These are phyloP conservation scores for Gallinago stenura DNA, from an alignment of 2,797 vertebrate species.

Conservation along the genomic window DNA sequence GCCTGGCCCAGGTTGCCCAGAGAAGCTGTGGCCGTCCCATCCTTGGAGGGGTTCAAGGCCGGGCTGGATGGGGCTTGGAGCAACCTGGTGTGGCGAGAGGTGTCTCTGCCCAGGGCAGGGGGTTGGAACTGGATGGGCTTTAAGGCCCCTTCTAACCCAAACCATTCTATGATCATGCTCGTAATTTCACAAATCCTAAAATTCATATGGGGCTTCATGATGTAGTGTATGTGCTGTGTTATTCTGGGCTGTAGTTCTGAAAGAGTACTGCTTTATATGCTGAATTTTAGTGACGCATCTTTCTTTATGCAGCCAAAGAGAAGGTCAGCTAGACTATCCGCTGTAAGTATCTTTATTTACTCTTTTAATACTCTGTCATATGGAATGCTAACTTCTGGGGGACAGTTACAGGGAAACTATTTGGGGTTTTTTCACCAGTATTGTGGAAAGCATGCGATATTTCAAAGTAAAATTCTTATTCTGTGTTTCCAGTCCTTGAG, in stretches of 20 bases:
- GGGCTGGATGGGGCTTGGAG: background rate
- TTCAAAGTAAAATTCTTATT: background rate
- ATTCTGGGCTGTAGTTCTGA: background rate
- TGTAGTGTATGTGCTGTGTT: rapidly evolving
- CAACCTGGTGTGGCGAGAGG: background rate
- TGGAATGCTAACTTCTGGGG: background rate
- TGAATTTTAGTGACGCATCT: background rate
- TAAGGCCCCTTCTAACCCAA: too few species aligned
- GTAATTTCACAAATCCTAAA: rapidly evolving
- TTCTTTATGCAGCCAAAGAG: constrained; percentile 88
- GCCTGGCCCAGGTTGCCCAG: background rate
- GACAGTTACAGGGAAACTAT: rapidly evolving
- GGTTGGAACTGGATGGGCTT: background rate
- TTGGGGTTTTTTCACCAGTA: rapidly evolving
- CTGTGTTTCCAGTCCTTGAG: rapidly evolving
- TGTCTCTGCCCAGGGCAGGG: background rate
- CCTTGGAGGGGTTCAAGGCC: background rate
- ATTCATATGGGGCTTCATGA: rapidly evolving
- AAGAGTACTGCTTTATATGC: background rate
- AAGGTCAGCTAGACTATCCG: constrained; percentile 92
- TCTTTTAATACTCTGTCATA: rapidly evolving
- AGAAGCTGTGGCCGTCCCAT: background rate
- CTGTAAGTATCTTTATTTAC: constrained; percentile 83
- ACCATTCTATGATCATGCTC: background rate
- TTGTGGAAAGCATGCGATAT: rapidly evolving